Conservation (phyloP, 2,113 vertebrate species). For the Todiramphus chloris region DNA sequence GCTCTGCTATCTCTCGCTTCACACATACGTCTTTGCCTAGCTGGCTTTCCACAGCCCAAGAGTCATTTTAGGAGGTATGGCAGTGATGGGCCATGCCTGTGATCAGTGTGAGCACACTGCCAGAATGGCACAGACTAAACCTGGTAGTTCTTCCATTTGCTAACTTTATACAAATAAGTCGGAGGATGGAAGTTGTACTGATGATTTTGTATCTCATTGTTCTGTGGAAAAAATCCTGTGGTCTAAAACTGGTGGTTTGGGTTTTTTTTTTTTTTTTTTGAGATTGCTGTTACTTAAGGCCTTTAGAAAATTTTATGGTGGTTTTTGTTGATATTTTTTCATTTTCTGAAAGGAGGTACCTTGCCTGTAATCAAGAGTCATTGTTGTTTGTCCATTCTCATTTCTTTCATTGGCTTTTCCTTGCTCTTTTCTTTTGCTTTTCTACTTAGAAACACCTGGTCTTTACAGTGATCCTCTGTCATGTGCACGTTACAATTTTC, state of each 20-base stretch:
- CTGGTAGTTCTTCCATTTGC: not conserved
- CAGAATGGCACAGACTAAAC: not conserved
- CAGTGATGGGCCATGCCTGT: no score
- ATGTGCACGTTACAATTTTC: not conserved
- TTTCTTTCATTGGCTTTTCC: not conserved
- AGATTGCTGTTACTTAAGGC: not conserved
- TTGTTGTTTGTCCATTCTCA: not conserved
- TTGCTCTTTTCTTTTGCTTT: not conserved
- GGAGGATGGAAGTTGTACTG: not conserved
- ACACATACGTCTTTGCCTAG: accelerated
- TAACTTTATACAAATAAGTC: not conserved
- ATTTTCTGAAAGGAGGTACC: not conserved
- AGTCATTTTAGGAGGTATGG: not conserved
- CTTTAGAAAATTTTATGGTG: not conserved
- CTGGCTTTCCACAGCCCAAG: not conserved
- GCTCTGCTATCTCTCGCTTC: not conserved
- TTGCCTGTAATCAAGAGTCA: not conserved
- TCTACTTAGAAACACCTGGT: not conserved
- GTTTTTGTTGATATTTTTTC: not conserved
- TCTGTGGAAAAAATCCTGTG: not conserved
- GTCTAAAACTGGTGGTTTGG: not conserved
- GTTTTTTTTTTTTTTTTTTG: not conserved
- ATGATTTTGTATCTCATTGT: not conserved
- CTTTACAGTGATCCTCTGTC: not conserved
- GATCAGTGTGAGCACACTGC: accelerated